Conservation (phyloP, 2,888 invertebrate species). For the Dynastes tityus region DNA sequence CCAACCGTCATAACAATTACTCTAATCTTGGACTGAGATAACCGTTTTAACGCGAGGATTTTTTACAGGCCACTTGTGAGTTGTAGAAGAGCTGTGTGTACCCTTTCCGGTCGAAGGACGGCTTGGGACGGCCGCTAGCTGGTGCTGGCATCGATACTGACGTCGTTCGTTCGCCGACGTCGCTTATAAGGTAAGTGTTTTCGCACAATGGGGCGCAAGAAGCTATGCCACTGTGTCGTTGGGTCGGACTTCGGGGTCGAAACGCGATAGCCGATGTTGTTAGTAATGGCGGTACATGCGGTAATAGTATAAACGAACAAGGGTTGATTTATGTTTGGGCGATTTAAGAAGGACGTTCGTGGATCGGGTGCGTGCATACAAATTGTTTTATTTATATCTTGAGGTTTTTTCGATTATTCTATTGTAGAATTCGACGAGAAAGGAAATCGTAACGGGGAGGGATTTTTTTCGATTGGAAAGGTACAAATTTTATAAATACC, state of each 20-base stretch:
- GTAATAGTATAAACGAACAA: conserved; percentile 9
- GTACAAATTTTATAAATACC: neutral
- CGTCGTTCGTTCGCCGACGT: neutral
- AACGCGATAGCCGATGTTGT: neutral
- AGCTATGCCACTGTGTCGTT: neutral
- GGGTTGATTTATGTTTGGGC: conserved; percentile 41
- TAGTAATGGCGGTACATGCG: neutral
- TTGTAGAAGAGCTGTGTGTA: conserved; percentile 17
- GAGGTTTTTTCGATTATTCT: conserved; percentile 22
- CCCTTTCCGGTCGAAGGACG: conserved; percentile 5
- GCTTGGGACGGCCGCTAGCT: neutral
- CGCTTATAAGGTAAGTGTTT: conserved; percentile 35
- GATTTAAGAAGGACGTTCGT: conserved; percentile 26
- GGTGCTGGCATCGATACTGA: neutral
- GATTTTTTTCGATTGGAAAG: neutral
- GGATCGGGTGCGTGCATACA: conserved; percentile 1
- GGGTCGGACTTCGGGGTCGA: conserved; percentile 8
- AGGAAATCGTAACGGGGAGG: neutral
- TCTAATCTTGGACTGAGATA: conserved; percentile 55
- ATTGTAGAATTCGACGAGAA: conserved; percentile 6
- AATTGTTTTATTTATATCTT: conserved; percentile 20
- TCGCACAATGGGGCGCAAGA: conserved; percentile 24
- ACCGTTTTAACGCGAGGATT: conserved; percentile 54
- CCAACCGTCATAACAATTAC: conserved; percentile 57
- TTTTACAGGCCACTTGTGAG: conserved; percentile 56